Base-by-base conservation (phyloP, 2,113 vertebrate species). In the Pangasianodon gigas region DNA sequence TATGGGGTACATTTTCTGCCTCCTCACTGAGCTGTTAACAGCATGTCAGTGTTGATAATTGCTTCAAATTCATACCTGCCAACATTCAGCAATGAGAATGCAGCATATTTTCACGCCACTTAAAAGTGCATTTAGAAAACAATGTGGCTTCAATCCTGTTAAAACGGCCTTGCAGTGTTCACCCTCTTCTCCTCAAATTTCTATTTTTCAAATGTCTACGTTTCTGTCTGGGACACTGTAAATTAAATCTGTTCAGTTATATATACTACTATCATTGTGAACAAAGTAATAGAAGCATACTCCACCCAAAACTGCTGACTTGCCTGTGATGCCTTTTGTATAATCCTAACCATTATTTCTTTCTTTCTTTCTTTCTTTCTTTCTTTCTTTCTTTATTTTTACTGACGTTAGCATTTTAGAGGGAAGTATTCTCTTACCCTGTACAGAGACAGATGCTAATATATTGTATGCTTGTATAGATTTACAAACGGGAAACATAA, bases 11-110 rank as follows among this genome's bases (percentile, higher is more conserved):
- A 60, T 80, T 86, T 81, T 21, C 75, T 82, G 29, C 52, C 67
- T 89, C 81, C 80, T 81, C 24, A 51, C 65, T 71, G 80, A 81
- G 65, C 48, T 54, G 48, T 82, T 56, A 83, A 83, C 65, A 71
- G 80, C 37, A 48, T 84, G 81, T 58, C 65, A 82, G n/a, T 84
- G 80, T 54, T 71, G 80, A 56, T 89, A 84, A 89, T 84, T 84
- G 87, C 48, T 84, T 67, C 26, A 58, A 83, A 74, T 89, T 71
- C 65, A n/a, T 58, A 89, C 80, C 87, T 84, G 87, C 80, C 65
- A 69, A 24, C 37, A 44, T 56, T 71, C 37, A 26, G 21, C 80
- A n/a, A 32, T 29, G 51, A 84, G 18, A 82, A 67, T 44, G 48
- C 60, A 56, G 4, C 51, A 44, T 19, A 54, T 69, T 83, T 83